Percentiles rank a stretch among this genome's conserved stretches.
Conservation (phyloP, 2,888 invertebrate species). For the Steinernema scapterisci region DNA sequence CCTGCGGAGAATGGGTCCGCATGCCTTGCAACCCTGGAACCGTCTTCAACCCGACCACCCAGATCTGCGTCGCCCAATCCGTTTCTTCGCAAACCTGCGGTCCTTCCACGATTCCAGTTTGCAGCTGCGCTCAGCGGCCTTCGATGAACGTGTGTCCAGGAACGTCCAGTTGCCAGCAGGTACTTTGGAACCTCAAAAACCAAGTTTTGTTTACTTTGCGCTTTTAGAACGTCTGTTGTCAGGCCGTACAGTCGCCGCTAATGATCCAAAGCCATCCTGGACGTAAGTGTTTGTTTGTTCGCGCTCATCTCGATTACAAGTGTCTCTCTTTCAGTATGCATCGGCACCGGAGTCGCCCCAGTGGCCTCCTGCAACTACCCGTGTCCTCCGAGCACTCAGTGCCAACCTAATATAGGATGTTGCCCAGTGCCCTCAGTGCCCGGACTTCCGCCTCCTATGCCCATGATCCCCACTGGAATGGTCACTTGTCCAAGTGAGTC, state of each 20-base stretch:
- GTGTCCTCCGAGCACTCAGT: conserved; percentile 53
- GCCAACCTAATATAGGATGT: conserved; percentile 51
- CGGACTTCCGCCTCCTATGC: conserved; percentile 11
- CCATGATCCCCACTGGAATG: background rate
- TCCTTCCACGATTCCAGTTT: conserved; percentile 40
- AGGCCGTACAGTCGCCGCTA: conserved; percentile 40
- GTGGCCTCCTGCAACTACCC: conserved; percentile 50
- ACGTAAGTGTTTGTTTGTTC: conserved; percentile 19
- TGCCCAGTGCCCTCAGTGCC: conserved; percentile 37
- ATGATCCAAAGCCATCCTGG: conserved; percentile 24
- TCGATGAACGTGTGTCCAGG: conserved; percentile 52
- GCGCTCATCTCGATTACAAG: conserved; percentile 2
- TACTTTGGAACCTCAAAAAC: conserved; percentile 16
- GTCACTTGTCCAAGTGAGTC: conserved; percentile 26
- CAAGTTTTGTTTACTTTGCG: background rate
- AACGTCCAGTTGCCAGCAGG: conserved; percentile 50
- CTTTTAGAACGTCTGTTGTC: conserved; percentile 57
- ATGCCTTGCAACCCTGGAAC: conserved; percentile 54
- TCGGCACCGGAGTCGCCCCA: conserved; percentile 53
- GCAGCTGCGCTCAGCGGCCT: conserved; percentile 47
- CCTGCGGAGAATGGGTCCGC: conserved; percentile 65
- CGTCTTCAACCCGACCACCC: conserved; percentile 44
- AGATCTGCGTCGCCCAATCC: conserved; percentile 44
- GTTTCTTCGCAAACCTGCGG: background rate
- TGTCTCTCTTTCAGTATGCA: conserved; percentile 45